These are phyloP conservation scores for Chloebia gouldiae DNA, from an alignment of 2,113 vertebrate species.

Conservation along the genomic window DNA sequence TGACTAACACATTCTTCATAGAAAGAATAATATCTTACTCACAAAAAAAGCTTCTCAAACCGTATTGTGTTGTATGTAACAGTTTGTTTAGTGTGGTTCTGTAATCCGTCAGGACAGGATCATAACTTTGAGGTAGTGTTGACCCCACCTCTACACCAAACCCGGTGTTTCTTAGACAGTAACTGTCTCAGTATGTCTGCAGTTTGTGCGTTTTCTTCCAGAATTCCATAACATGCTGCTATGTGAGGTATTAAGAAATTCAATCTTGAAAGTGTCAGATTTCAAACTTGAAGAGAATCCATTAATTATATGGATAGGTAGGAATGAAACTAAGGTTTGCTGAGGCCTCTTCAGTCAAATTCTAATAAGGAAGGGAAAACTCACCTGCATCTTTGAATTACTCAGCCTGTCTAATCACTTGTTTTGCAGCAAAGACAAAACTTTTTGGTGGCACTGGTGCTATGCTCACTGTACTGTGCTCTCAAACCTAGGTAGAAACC, in stretches of 20 bases:
- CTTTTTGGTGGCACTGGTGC: background rate
- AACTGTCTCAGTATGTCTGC: background rate
- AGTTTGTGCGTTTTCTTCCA: background rate
- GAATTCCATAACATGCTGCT: background rate
- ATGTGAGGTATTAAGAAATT: background rate
- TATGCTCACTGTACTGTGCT: background rate
- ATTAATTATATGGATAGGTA: background rate
- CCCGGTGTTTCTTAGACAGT: background rate
- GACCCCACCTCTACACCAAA: background rate
- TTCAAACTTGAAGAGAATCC: background rate
- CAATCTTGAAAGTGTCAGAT: background rate
- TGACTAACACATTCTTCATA: background rate
- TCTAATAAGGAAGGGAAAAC: background rate
- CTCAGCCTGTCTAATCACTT: background rate
- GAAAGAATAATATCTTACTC: background rate
- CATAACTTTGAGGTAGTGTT: background rate
- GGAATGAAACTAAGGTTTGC: background rate
- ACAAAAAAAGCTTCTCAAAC: background rate
- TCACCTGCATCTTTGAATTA: background rate
- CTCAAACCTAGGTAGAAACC: background rate
- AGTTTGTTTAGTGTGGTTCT: background rate
- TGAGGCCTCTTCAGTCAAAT: background rate
- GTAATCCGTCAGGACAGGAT: background rate
- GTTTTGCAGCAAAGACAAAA: background rate
- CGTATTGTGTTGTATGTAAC: background rate